Evolutionary conservation across 2,113 vertebrate genomes (phyloP).

Genomic region (Corapipo altera): DNA sequence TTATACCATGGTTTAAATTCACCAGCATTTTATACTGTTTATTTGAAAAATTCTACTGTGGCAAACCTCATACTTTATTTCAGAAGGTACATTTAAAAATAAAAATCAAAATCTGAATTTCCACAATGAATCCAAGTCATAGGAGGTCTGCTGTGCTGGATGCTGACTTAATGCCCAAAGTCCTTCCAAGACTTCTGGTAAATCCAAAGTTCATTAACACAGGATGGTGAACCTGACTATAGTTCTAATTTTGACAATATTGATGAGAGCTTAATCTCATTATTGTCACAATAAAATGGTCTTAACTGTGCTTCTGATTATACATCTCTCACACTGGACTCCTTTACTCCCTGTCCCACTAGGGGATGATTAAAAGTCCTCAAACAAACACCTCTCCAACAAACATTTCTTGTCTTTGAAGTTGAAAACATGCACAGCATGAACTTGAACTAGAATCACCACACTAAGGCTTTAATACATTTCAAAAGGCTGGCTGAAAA

Average conservation of each 20-base stretch:
- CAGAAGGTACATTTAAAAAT: neutral
- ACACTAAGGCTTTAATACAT: neutral
- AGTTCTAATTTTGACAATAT: neutral
- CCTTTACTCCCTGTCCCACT: neutral
- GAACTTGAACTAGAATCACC: neutral
- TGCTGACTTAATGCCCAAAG: neutral
- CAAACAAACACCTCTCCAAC: neutral
- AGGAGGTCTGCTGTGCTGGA: fast-evolving
- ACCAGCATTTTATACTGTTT: neutral
- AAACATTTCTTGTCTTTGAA: neutral
- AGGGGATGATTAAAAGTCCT: neutral
- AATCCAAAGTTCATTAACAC: neutral
- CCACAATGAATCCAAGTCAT: neutral
- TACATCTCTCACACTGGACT: neutral
- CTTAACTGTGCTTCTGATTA: neutral
- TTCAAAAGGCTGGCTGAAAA: neutral
- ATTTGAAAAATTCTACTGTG: neutral
- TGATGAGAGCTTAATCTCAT: neutral
- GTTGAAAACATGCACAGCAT: neutral
- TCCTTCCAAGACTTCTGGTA: neutral
- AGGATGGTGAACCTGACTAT: neutral
- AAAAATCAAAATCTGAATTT: neutral
- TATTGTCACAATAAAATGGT: neutral
- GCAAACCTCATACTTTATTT: neutral
- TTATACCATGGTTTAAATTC: fast-evolving